Base-by-base conservation (phyloP, 1,140 invertebrate species). In the Danaus melanippus region DNA sequence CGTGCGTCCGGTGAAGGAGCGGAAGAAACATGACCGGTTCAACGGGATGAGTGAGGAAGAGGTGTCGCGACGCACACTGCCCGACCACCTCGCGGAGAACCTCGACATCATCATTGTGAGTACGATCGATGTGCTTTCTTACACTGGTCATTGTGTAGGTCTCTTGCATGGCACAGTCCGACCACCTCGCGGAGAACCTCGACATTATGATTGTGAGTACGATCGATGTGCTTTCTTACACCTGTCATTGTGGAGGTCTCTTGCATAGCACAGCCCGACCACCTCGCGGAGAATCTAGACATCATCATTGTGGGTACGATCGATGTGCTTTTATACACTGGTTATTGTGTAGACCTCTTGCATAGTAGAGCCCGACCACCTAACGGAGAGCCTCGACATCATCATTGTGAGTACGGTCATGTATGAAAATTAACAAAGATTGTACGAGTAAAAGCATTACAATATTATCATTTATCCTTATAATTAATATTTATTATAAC, bases 51-150 rank as follows among this genome's bases (percentile, higher is more conserved):
- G 95, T 53, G 97, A 98, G 87, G 96, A 98, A 80, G 97, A 99
- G 90, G 96, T 99, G 15, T 92, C 94, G 46, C 94, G 96, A 76
- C 92, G 95, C 70, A 95, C 94, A 53, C 90, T 99, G 76, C 97
- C 97, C 48, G 97, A 99, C 90, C 96, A 98, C 88, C 89, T 98
- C 45, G 90, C 93, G 46, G 91, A 92, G 81, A 95, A 97, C 89
- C 91, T 99, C 76, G 97, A 99, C 90, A 98, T 98, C 88, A 93
- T 98, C 79, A 98, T 99, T 90, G 96, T 98, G 92, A 95, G 96
- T 95, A 88, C 76, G 87, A 77, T 85, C 82, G 66, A 40, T 32
- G 21, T 32, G 21, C 21, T 32, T 32, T 32, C 21, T 32, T 32
- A 32, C 21, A 32, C 21, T 7, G 21, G 21, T 32, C 21, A 32